Conservation (phyloP, 2,888 invertebrate species). For the Trichogramma dendrolimi region DNA sequence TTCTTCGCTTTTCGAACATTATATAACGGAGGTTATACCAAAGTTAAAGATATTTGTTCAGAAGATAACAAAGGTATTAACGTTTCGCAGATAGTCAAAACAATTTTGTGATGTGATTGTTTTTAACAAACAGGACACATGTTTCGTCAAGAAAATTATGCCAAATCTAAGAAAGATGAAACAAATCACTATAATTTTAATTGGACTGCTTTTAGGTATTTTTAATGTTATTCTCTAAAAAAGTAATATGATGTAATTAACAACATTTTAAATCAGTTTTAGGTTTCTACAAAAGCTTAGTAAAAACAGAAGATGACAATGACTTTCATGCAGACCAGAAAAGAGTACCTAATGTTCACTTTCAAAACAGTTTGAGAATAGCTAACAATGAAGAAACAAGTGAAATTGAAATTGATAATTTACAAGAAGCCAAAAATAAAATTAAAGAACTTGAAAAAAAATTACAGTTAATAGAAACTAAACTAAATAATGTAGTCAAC, state of each 20-base stretch:
- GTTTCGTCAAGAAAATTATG: too few species aligned
- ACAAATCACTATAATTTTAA: constrained; percentile 42
- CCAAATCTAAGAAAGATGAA: constrained; percentile 45
- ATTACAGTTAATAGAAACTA: constrained; percentile 66
- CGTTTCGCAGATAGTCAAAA: too few species aligned
- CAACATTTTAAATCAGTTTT: constrained; percentile 43
- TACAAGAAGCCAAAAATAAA: constrained; percentile 62
- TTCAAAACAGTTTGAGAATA: constrained; percentile 23
- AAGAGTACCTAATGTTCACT: constrained; percentile 4
- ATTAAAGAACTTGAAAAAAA: constrained; percentile 69
- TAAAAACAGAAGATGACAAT: constrained; percentile 41
- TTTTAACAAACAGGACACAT: too few species aligned
- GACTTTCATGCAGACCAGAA: not conserved
- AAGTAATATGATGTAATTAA: not conserved
- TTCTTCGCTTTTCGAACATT: too few species aligned
- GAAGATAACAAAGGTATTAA: too few species aligned
- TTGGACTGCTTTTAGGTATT: constrained; percentile 45
- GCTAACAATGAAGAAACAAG: constrained; percentile 20
- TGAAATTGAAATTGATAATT: constrained; percentile 49
- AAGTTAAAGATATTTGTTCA: too few species aligned
- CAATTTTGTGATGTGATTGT: too few species aligned
- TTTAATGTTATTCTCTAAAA: constrained; percentile 6
- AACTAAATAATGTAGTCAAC: constrained; percentile 58
- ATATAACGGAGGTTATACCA: too few species aligned
- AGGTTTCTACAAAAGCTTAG: constrained; percentile 51